Evolutionary conservation across 2,888 invertebrate genomes (phyloP), one percentile per base, ranked within the genome.

Genomic region (Melinopterus prodromus): DNA sequence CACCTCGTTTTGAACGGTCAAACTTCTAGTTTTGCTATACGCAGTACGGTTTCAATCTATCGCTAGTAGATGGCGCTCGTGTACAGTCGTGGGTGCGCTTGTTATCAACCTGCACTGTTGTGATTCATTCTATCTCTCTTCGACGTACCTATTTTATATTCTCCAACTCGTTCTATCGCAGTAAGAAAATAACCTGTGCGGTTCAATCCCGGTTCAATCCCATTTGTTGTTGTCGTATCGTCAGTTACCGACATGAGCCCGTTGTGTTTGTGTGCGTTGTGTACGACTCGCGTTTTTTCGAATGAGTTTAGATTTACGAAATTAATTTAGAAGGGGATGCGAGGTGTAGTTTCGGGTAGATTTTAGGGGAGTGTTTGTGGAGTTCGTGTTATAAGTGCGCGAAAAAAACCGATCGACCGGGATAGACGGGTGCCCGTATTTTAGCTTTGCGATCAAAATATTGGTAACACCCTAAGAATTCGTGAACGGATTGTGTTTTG

Each of bases 231-330:
- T 85, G 84, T 85, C 86, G 5, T 1, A 53, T 1, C 77, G 84
- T 85, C 84, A 85, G 85, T 85, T 81, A 84, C 83, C 83, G 84
- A 84, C 85, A 84, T 83, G 84, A 83, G 84, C 82, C 80, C 84
- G 84, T 82, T 83, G 83, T 81, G 83, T 83, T 83, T 84, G 82
- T 82, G 82, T 83, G 84, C 81, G 84, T 85, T 85, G 86, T 86
- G 85, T 86, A 86, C 86, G 85, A 86, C 85, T 85, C 84, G 83
- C 81, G 81, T 80, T 81, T 53, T 53, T 53, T 53, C 26, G 83
- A 83, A 84, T 83, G 81, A 77, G 82, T 80, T 81, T 82, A 83
- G 84, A 84, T 82, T 82, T 53, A 53, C 53, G 53, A 53, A 12
- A 53, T 53, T 53, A 9, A 53, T 9, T 53, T 53, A 53, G 53